Percentiles rank a stretch among this genome's conserved stretches.
Evolutionary conservation across 2,888 invertebrate genomes (phyloP).

Genomic region (Rhingia campestris): DNA sequence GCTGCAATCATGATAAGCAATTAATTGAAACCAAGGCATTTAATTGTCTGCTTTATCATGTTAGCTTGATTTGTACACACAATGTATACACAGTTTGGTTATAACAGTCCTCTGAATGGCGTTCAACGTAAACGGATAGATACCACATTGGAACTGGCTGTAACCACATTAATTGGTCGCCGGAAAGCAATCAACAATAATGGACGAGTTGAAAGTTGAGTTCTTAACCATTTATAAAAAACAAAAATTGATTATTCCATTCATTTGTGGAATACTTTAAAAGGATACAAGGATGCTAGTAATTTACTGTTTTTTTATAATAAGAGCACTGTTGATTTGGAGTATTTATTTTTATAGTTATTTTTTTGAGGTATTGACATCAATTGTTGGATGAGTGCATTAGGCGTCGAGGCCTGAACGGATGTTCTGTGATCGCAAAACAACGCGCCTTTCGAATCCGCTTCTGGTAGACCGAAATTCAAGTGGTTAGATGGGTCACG

Average conservation of each 20-base stretch:
- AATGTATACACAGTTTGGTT: constrained; percentile 5
- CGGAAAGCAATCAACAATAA: constrained; percentile 45
- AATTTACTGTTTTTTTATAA: no score
- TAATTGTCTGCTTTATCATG: constrained; percentile 46
- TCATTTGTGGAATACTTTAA: not conserved
- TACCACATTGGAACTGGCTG: constrained; percentile 15
- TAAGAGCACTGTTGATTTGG: no score
- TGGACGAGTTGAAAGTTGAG: not conserved
- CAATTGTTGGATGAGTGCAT: no score
- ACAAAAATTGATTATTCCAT: not conserved
- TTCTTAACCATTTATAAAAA: not conserved
- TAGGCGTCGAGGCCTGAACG: no score
- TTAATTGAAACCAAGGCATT: constrained; percentile 56
- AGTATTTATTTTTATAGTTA: no score
- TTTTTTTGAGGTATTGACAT: no score
- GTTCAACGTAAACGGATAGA: not conserved
- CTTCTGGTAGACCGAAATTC: no score
- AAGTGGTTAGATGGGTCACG: no score
- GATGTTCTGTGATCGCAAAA: no score
- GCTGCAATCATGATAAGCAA: constrained; percentile 60
- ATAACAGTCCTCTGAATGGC: not conserved
- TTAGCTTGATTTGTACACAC: constrained; percentile 53
- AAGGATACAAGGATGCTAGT: not conserved
- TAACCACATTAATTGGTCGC: constrained; percentile 34
- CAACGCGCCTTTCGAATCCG: no score